Evolutionary conservation across 2,888 invertebrate genomes (phyloP).

Genomic region (Tenthredo distinguenda): DNA sequence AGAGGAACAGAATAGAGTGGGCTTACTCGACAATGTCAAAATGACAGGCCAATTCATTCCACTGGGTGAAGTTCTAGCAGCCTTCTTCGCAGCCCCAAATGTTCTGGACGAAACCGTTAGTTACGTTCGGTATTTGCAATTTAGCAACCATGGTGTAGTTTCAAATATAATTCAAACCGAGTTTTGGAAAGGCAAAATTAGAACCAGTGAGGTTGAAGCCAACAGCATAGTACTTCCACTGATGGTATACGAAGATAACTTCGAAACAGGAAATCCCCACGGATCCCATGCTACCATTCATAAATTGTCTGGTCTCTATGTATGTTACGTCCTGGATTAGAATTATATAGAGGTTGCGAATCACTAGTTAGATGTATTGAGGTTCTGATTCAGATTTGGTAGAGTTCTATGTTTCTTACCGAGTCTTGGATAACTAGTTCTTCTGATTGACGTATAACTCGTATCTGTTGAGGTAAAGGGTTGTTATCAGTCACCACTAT

Average conservation of each 20-base stretch:
- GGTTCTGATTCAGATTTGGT: no score
- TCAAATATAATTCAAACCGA: slow-evolving; percentile 22
- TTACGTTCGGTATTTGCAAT: not conserved
- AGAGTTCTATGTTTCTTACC: no score
- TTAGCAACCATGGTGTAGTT: not conserved
- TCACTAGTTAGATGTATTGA: no score
- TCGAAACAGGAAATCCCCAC: not conserved
- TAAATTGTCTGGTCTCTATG: slow-evolving; percentile 18
- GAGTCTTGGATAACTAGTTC: no score
- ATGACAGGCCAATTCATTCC: not conserved
- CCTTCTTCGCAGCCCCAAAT: not conserved
- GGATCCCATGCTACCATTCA: slow-evolving; percentile 7
- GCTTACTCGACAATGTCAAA: slow-evolving; percentile 6
- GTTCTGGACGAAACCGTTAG: not conserved
- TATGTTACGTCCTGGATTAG: no score
- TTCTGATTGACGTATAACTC: no score
- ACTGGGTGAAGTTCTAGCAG: not conserved
- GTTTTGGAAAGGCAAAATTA: not conserved
- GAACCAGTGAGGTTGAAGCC: not conserved
- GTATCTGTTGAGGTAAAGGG: no score
- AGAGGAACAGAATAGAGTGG: not conserved
- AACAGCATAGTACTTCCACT: not conserved
- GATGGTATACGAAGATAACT: not conserved
- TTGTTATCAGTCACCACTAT: no score
- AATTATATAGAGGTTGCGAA: no score